Conservation (phyloP, 1,140 invertebrate genomes). For the Formica selysi region DNA sequence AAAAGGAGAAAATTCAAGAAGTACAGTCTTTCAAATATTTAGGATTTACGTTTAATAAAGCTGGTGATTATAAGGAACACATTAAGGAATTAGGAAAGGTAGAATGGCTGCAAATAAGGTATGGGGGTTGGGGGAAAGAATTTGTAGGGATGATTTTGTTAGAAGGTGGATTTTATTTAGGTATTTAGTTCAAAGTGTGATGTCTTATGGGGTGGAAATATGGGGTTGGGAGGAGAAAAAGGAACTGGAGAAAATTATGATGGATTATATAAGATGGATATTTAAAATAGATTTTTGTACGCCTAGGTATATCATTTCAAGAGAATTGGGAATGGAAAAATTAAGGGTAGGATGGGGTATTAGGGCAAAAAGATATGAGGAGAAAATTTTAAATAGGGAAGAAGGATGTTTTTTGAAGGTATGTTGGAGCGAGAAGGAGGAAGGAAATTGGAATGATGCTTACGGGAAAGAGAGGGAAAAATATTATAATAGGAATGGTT, state of each 20-base stretch:
- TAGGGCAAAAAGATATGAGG: slow-evolving; percentile 3
- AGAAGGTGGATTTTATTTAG: background rate
- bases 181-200: background rate
- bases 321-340: background rate
- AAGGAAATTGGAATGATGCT: background rate
- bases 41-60: slow-evolving; percentile 41
- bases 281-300: slow-evolving; percentile 35
- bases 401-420: background rate
- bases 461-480: background rate
- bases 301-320: slow-evolving; percentile 21
- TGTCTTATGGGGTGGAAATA: background rate
- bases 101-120: background rate
- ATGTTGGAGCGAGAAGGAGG: slow-evolving; percentile 2
- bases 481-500: background rate
- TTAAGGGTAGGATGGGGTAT: background rate
- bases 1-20: too few species aligned
- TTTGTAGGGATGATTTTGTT: background rate
- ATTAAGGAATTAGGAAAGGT: slow-evolving; percentile 55
- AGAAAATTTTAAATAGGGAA: slow-evolving; percentile 15
- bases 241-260: background rate
- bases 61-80: slow-evolving; percentile 13
- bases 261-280: slow-evolving; percentile 23
- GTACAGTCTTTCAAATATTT: slow-evolving; percentile 39
- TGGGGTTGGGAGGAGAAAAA: background rate
- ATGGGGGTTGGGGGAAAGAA: background rate